phyloP scores from a whole-genome alignment of 2,888 invertebrate genomes.

The Andrena flavipes region DNA sequence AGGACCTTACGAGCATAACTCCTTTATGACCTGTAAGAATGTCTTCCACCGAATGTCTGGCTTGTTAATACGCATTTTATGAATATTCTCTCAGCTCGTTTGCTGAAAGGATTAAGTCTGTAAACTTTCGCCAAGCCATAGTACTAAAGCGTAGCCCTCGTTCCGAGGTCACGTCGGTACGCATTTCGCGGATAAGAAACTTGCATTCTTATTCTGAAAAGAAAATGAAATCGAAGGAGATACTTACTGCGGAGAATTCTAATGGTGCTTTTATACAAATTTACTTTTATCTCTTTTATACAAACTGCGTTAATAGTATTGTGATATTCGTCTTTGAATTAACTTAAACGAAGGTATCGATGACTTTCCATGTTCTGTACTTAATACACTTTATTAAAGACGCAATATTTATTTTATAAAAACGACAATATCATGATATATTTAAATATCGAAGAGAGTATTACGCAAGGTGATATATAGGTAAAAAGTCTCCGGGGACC shows the following conservation, averaged over 20 bases:
- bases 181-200: neutral
- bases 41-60: neutral
- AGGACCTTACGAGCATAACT: conserved; percentile 72
- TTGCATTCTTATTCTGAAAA: neutral
- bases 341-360: neutral
- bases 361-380: conserved; percentile 33
- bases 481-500: conserved; percentile 31
- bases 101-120: no score
- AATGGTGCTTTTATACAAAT: conserved; percentile 20
- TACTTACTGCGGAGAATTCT: neutral
- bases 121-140: neutral
- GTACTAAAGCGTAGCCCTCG: neutral
- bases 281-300: neutral
- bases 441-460: conserved; percentile 19
- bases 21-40: conserved; percentile 60
- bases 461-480: conserved; percentile 20
- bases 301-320: conserved; percentile 14
- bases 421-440: conserved; percentile 8
- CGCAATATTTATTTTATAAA: conserved; percentile 20
- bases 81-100: neutral
- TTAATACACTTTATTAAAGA: conserved; percentile 35
- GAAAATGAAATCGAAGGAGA: neutral
- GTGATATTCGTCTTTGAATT: conserved; percentile 19
- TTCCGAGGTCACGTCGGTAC: neutral
- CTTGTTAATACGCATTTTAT: neutral